Evolutionary conservation across 1,140 invertebrate species (phyloP).

Genomic region (Coenobita brevimanus): DNA sequence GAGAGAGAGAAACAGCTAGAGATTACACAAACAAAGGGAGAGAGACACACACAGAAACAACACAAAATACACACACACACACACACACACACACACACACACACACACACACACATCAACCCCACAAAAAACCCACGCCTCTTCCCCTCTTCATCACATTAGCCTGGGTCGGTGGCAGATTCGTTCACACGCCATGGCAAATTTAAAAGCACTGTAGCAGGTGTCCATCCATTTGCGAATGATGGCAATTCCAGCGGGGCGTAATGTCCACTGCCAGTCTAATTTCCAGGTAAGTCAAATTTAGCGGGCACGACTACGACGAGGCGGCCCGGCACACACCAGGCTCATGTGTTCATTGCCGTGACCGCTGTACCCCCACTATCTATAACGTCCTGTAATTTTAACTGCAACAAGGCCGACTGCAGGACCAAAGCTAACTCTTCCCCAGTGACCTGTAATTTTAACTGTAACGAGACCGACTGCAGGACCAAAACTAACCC

Average conservation of each 20-base stretch:
- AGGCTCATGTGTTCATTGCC: too few relatives aligned
- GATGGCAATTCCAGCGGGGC: conserved; percentile 30
- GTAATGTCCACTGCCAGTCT: conserved; percentile 27
- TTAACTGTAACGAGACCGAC: too few relatives aligned
- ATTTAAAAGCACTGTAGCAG: conserved; percentile 1
- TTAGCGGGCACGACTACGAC: conserved; percentile 21
- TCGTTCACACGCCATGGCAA: not conserved
- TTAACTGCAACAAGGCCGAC: too few relatives aligned
- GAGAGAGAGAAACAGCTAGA: not conserved
- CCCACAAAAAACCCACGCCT: not conserved
- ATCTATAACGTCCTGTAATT: too few relatives aligned
- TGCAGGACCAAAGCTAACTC: too few relatives aligned
- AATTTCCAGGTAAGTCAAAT: conserved; percentile 39
- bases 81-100: not conserved
- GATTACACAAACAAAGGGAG: not conserved
- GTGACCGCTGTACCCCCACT: too few relatives aligned
- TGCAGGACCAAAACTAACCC: too few relatives aligned
- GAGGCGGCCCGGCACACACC: too few relatives aligned
- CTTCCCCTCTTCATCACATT: not conserved
- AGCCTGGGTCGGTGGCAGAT: not conserved
- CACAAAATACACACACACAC: too few relatives aligned
- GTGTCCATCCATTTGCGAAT: conserved; percentile 40
- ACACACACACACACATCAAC: not conserved
- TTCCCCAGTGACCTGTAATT: too few relatives aligned
- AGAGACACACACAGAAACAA: not conserved